Conservation (phyloP, 2,888 invertebrate genomes). For the Tricholauxania praeusta region DNA sequence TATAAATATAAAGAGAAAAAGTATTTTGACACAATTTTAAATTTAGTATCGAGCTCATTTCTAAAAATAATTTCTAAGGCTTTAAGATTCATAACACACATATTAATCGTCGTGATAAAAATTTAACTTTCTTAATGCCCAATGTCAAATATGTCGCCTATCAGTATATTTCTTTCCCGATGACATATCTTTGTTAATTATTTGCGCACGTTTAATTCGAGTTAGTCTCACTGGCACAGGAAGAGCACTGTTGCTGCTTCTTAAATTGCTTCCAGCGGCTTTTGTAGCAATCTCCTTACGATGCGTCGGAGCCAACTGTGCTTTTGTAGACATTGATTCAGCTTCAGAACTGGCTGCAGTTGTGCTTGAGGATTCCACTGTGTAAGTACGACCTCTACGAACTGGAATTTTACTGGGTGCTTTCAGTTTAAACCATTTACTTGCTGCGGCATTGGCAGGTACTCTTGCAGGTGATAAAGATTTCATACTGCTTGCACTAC, state of each 20-base stretch:
- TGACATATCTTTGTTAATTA: too few relatives aligned
- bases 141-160: too few relatives aligned
- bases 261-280: constrained; percentile 12
- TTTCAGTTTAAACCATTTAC: constrained; percentile 7
- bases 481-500: constrained; percentile 23
- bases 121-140: too few relatives aligned
- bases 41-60: too few relatives aligned
- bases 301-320: neutral
- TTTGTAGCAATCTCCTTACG: neutral
- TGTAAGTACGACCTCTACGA: neutral
- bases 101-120: too few relatives aligned
- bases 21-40: too few relatives aligned
- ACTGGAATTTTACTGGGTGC: constrained; percentile 31
- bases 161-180: too few relatives aligned
- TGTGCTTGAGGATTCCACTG: neutral
- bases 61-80: too few relatives aligned
- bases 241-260: neutral
- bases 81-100: too few relatives aligned
- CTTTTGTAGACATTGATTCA: constrained; percentile 4
- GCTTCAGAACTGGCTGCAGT: constrained; percentile 10
- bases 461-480: constrained; percentile 39
- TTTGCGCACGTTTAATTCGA: neutral
- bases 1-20: too few relatives aligned
- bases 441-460: constrained; percentile 36
- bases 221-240: constrained; percentile 13